Evolutionary conservation across 2,113 vertebrate genomes (phyloP).

Genomic region (Paraplagusia blochii): DNA sequence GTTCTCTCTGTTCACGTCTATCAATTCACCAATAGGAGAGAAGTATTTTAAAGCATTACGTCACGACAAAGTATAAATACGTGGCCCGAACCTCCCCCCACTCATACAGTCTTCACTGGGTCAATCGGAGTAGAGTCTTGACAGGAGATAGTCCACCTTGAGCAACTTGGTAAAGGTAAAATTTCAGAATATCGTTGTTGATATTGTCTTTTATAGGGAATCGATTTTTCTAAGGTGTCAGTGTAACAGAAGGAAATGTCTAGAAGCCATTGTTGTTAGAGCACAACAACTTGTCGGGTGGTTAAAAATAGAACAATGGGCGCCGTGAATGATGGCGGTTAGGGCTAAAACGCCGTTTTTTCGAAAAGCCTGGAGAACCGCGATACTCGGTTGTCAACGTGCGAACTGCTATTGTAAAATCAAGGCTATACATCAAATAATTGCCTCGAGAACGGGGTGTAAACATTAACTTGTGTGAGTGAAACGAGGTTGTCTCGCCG

Average conservation of each 20-base stretch:
- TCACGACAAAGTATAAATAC: conserved; percentile 52
- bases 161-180: conserved; percentile 46
- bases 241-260: too few relatives aligned
- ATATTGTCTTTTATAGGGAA: too few relatives aligned
- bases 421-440: fast-evolving
- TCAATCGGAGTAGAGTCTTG: fast-evolving
- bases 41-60: conserved; percentile 29
- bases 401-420: fast-evolving
- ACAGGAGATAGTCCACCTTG: fast-evolving
- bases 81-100: neutral
- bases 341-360: neutral
- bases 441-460: neutral
- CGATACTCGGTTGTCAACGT: fast-evolving
- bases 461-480: neutral
- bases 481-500: conserved; percentile 15
- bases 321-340: neutral
- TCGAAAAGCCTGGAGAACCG: neutral
- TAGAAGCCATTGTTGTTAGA: neutral
- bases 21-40: conserved; percentile 30
- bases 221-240: too few relatives aligned
- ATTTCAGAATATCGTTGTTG: fast-evolving
- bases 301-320: conserved; percentile 68
- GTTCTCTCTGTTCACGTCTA: fast-evolving
- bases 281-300: neutral
- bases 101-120: neutral